Base-by-base conservation (phyloP, 1,140 invertebrate species). In the Proctacanthus coquilletti region DNA sequence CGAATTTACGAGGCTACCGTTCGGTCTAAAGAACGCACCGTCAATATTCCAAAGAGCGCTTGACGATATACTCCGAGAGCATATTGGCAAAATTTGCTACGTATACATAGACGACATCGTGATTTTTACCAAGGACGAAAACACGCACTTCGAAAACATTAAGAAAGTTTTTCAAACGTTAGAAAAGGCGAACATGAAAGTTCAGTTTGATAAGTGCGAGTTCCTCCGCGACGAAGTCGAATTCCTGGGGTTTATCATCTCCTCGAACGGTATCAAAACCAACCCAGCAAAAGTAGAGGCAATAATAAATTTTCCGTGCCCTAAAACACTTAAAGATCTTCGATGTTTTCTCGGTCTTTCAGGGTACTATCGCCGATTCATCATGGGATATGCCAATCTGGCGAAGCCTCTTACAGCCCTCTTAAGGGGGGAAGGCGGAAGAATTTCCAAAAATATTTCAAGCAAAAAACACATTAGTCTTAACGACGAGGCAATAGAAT, bases 271-370 rank as follows among this genome's bases (percentile, higher is more conserved):
- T 20, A 51, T 66, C 6, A 43, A 44, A 32, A 55, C 59, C 8
- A 51, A 63, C 42, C 53, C 52, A 8, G 35, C 45, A 0, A 66
- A 66, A 49, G 46, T 65, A 4, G 23, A 51, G 34, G 47, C 45
- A 1, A 44, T 69, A 5, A 42, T 43, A 38, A 45, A 60, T 6
- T 63, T 53, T 39, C 52, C 55, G 9, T 18, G 40, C 8, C 62
- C 63, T 4, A 58, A 46, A 40, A 55, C 41, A 21, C 9, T 36
- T 10, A 57, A 61, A 42, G 43, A 61, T 4, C 43, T 68, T 5
- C 61, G 63, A 45, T 48, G 47, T 33, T 69, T 69, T 42, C 23
- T 60, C 43, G 51, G 49, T 23, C 44, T 59, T 33, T 43, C 42
- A 25, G 49, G 43, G 32, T 63, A 48, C 36, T 63, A 47, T 48